Conservation (phyloP, 2,113 vertebrate species). For the Oreochromis tanganicae region DNA sequence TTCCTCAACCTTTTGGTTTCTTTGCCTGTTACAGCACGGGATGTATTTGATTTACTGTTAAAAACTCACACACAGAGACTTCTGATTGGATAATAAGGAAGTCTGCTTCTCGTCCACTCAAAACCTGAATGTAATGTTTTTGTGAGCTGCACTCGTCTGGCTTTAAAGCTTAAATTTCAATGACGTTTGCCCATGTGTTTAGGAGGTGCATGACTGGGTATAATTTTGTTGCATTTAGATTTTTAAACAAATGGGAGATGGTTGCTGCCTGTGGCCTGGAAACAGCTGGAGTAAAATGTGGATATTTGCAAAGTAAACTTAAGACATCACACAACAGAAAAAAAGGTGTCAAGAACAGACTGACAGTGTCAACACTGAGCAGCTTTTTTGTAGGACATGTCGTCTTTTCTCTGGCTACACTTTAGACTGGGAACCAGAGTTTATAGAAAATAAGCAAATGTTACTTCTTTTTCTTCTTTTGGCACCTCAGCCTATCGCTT, state of each 20-base stretch:
- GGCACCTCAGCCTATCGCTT: background rate
- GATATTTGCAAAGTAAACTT: background rate
- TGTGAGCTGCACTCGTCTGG: background rate
- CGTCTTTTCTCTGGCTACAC: background rate
- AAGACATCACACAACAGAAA: background rate
- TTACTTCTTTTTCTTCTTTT: background rate
- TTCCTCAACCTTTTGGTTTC: accelerated
- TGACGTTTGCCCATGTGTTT: background rate
- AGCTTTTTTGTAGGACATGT: background rate
- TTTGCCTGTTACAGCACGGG: accelerated
- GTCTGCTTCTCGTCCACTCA: background rate
- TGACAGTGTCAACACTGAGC: background rate
- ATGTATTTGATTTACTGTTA: background rate
- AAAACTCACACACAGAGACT: background rate
- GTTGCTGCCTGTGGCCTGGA: background rate
- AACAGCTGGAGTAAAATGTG: background rate
- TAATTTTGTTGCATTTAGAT: background rate
- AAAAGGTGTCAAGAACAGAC: background rate
- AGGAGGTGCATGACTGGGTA: background rate
- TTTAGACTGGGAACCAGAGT: background rate
- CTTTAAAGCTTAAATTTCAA: background rate
- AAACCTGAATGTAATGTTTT: accelerated
- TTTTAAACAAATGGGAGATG: background rate
- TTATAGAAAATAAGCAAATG: background rate
- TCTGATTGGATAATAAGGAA: background rate